Evolutionary conservation across 2,888 invertebrate species (phyloP), one percentile per base, ranked within the genome.

Genomic region (Drepana falcataria): DNA sequence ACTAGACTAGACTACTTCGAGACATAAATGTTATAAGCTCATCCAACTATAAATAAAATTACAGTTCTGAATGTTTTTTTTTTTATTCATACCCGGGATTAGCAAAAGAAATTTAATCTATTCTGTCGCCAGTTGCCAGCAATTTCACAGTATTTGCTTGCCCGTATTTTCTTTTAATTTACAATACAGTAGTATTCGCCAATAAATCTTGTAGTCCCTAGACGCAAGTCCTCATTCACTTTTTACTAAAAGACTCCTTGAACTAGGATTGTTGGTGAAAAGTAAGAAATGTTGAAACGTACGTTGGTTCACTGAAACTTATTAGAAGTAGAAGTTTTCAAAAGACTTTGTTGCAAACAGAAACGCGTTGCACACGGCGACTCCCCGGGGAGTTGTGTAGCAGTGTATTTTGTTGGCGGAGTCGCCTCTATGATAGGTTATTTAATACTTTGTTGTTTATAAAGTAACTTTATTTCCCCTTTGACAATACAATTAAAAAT

Each of bases 151-250:
- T 68, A 75, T 73, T 72, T 75, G 78, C 77, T 73, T 75, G 60
- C 63, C 71, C 69, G 67, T 71, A 69, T 71, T 74, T 74, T 70
- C 71, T 77, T 81, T 75, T 75, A 78, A 75, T 75, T 75, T 71
- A 68, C 65, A 71, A 68, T 69, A 66, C 60, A 69, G 69, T 64
- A 65, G 72, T 73, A 69, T 69, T 65, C 64, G 64, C 67, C 67
- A 73, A 83, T 83, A 82, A 82, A 82, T 83, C 80, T 79, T 60
- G 65, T 54, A 60, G 63, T 57, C 60, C 57, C 63, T 77, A 76
- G 78, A 79, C 77, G 64, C 65, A 63, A 58, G 56, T 67, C 66
- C 69, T 73, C 71, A 68, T 73, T 69, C 62, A 64, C 66, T 75
- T 77, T 80, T 76, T 75, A 68, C 69, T 65, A 59, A 60, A 66